Percentiles rank a stretch among this genome's conserved stretches.
Evolutionary conservation across 2,888 invertebrate species (phyloP).

Genomic region (Pimpla rufipes): DNA sequence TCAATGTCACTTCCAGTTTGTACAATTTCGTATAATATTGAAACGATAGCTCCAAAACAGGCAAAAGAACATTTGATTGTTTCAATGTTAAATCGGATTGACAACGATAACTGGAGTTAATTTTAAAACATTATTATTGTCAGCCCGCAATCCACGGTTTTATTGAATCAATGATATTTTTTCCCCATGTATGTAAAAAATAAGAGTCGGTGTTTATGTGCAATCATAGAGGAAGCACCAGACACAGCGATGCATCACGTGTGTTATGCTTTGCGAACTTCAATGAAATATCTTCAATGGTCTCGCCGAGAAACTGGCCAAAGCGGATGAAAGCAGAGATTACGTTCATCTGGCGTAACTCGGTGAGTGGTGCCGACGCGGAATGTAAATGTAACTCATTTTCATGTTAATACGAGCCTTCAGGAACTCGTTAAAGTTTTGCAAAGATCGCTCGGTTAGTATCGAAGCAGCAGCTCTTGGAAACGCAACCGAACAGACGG

Average conservation of each 20-base stretch:
- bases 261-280: neutral
- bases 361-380: neutral
- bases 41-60: no score
- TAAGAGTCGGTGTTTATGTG: neutral
- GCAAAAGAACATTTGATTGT: no score
- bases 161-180: no score
- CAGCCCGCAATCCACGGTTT: no score
- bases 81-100: no score
- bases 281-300: neutral
- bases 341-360: neutral
- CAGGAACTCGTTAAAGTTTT: neutral
- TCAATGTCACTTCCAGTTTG: no score
- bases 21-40: no score
- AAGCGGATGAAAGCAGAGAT: neutral
- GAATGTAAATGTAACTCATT: neutral
- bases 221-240: neutral
- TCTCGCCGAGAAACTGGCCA: neutral
- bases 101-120: no score
- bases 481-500: neutral
- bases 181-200: no score
- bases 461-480: neutral
- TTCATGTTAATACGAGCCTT: neutral
- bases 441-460: neutral
- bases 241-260: neutral
- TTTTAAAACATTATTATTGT: no score